A percentile compares a stretch with the other conserved stretches of the same genome.
These are phyloP conservation scores for Platyrinchus mystaceus DNA, from an alignment of 2,797 vertebrate species.

Conservation along the genomic window DNA sequence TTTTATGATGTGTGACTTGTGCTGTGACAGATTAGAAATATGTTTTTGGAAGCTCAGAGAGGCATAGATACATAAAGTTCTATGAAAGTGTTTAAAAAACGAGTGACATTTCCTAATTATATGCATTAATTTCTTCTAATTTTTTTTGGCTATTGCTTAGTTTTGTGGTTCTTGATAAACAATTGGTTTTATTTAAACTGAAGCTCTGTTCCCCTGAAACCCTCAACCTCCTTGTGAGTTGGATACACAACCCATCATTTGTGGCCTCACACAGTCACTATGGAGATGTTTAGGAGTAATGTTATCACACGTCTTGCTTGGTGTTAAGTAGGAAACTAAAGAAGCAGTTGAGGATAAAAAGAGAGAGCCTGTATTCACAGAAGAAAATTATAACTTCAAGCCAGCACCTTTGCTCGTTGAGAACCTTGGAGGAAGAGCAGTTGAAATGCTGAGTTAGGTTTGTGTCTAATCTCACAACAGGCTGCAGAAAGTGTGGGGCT, in stretches of 20 bases:
- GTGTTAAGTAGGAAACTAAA: background rate
- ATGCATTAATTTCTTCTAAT: background rate
- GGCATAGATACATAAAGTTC: background rate
- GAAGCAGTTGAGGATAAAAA: background rate
- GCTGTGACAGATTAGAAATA: constrained; percentile 22
- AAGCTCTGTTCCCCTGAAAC: background rate
- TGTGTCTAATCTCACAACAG: background rate
- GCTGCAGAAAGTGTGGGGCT: background rate
- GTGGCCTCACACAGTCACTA: background rate
- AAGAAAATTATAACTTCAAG: background rate
- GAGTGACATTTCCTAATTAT: background rate
- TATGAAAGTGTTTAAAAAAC: background rate
- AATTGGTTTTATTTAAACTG: background rate
- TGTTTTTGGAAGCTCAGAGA: background rate
- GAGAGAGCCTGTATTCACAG: background rate
- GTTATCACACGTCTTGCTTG: background rate
- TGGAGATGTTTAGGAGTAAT: background rate
- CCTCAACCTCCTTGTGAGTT: background rate
- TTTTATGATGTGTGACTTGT: constrained; percentile 46
- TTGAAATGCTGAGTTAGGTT: background rate
- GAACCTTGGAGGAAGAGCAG: background rate
- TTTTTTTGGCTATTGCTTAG: background rate
- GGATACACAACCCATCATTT: background rate
- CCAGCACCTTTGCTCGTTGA: background rate
- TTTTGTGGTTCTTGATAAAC: constrained; percentile 27